Percentiles rank a stretch among this genome's conserved stretches.
These are phyloP conservation scores for Rhaphigaster nebulosa DNA, from an alignment of 2,888 invertebrate genomes.

Conservation along the genomic window DNA sequence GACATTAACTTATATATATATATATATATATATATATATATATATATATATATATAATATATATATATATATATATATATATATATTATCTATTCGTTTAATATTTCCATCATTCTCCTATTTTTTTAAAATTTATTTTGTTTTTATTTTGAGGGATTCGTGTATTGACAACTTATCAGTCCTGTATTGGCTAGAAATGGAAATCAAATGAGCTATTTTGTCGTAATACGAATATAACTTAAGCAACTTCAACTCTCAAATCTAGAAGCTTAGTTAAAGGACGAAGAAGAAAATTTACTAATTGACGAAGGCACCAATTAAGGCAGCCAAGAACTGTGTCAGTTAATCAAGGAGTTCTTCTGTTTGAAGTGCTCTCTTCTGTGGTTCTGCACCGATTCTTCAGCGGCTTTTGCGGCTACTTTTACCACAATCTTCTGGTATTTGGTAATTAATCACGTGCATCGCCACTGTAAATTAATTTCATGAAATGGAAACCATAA, in stretches of 20 bases:
- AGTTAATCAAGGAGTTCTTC: conserved; percentile 15
- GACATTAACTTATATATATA: too few species aligned
- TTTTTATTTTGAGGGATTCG: too few species aligned
- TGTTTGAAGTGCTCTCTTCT: background rate
- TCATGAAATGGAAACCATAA: background rate
- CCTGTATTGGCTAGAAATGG: background rate
- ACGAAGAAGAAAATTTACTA: conserved; percentile 7
- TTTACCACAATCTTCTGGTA: background rate
- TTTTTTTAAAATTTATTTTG: too few species aligned
- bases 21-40: too few species aligned
- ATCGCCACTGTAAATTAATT: background rate
- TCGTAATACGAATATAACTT: background rate
- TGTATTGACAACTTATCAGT: background rate
- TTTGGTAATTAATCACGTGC: background rate
- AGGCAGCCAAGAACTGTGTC: background rate
- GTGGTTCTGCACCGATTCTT: conserved; percentile 14
- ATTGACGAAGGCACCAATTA: conserved; percentile 37
- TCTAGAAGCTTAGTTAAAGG: background rate
- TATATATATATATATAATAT: too few species aligned
- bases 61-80: too few species aligned
- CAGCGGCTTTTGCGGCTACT: background rate
- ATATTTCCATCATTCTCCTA: too few species aligned
- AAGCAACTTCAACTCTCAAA: background rate
- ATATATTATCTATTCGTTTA: too few species aligned
- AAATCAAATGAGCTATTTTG: background rate